These are phyloP conservation scores for Hipparchia sbordonii DNA, from an alignment of 2,888 invertebrate species.

Conservation along the genomic window DNA sequence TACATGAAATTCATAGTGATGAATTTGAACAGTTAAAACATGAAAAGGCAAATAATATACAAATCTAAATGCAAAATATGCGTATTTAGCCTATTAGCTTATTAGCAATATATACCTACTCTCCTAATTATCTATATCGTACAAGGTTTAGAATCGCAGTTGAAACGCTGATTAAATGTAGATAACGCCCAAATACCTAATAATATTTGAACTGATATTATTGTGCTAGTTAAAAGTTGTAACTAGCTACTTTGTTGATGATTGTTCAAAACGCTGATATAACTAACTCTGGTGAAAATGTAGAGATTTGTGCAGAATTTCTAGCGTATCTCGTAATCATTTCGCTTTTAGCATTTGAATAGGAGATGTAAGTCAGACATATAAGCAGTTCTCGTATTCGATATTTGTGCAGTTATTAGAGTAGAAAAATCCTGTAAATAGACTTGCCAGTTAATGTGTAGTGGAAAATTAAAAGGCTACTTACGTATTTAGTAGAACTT, in stretches of 20 bases:
- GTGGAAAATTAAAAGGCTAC: conserved; percentile 44
- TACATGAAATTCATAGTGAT: no score
- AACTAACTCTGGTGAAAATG: no score
- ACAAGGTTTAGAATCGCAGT: conserved; percentile 19
- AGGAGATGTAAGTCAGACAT: not conserved
- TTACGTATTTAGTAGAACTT: conserved; percentile 80
- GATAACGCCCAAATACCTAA: conserved; percentile 15
- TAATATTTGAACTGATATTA: conserved; percentile 6
- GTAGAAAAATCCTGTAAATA: not conserved
- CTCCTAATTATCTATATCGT: conserved; percentile 22
- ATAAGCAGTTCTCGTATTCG: not conserved
- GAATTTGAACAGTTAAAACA: no score
- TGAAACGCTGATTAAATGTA: conserved; percentile 25
- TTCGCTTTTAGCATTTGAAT: no score
- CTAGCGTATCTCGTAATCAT: no score
- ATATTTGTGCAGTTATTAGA: no score
- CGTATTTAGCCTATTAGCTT: not conserved
- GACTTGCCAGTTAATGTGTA: not conserved
- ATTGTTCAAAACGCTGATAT: no score
- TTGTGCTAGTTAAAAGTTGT: not conserved
- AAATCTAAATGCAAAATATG: not conserved
- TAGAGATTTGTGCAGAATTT: no score
- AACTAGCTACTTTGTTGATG: no score
- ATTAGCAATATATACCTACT: not conserved
- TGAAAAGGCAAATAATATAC: not conserved